Base-by-base conservation (phyloP, 1,140 invertebrate genomes). In the Lycorma delicatula region DNA sequence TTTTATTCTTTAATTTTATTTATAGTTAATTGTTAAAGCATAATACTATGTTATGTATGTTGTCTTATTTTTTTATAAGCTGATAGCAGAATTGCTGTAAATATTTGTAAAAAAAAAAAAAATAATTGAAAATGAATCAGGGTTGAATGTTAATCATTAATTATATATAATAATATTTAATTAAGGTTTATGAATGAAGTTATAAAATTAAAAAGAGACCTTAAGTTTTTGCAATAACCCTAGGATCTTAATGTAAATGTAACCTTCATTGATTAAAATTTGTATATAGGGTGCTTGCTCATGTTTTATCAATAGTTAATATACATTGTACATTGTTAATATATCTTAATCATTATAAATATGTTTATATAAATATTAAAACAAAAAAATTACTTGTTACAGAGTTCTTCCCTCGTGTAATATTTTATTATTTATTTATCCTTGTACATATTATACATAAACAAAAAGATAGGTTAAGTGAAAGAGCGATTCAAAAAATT, bases 341-440 rank as follows among this genome's bases (percentile, higher is more conserved):
- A 13, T 25, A 18, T 48, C 12, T 51, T 27, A 20, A 51, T 51
- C 28, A 27, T 16, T 44, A 11, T 16, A 9, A 44, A 16, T 20
- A 20, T 16, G 7, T 44, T 44, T 44, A 22, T 22, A 20, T 22
- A 6, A 22, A 44, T 22, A 20, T 38, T 38, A 9, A 18, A 22
- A 16, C 41, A 44, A n/a, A n/a, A n/a, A n/a, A 38, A 38, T 38
- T 38, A 18, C 27, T 51, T 51, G 49, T 51, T 51, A 51, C 18
- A 27, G 28, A 23, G 49, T 51, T 51, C 49, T 51, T 51, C 49
- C 49, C 49, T 44, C 23, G 41, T 44, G 49, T 51, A 51, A 51
- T 51, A 51, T 51, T 51, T 29, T 27, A 27, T 51, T 51, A 51
- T 51, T 29, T 51, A 20, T 29, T 51, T 9, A 29, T 28, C 26